phyloP scores from a whole-genome alignment of 2,888 invertebrate genomes.

The Andricus curvator region DNA sequence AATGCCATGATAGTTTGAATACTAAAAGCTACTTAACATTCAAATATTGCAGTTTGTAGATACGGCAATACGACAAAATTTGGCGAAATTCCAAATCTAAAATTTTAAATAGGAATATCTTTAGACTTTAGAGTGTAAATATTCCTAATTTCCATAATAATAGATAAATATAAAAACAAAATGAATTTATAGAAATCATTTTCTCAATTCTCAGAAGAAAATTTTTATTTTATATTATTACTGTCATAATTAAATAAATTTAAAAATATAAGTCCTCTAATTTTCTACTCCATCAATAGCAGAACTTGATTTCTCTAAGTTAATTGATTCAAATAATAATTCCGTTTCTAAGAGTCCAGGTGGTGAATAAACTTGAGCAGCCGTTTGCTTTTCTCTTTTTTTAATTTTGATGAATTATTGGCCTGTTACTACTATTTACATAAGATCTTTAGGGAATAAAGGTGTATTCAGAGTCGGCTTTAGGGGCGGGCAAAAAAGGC shows the following conservation, averaged over 20 bases:
- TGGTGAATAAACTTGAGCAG: conserved; percentile 15
- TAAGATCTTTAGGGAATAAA: conserved; percentile 41
- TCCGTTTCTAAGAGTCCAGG: neutral
- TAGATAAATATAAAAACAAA: too few species aligned
- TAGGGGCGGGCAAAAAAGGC: conserved; percentile 41
- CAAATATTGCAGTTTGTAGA: too few species aligned
- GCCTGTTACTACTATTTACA: conserved; percentile 41
- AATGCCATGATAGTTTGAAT: too few species aligned
- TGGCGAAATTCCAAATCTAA: neutral
- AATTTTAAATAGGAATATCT: too few species aligned
- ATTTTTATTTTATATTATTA: too few species aligned
- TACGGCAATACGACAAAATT: too few species aligned
- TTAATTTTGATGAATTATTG: conserved; percentile 40
- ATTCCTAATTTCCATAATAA: too few species aligned
- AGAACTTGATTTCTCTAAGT: neutral
- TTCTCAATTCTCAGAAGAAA: too few species aligned
- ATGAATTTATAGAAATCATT: too few species aligned
- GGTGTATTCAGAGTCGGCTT: conserved; percentile 35
- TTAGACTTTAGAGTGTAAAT: too few species aligned
- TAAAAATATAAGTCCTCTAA: neutral
- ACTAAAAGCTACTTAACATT: too few species aligned
- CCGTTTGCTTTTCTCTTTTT: conserved; percentile 9
- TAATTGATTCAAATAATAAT: conserved; percentile 6
- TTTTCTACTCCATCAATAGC: neutral
- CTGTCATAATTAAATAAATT: too few species aligned